Conservation (phyloP, 2,888 invertebrate genomes). For the Acronicta aceris region DNA sequence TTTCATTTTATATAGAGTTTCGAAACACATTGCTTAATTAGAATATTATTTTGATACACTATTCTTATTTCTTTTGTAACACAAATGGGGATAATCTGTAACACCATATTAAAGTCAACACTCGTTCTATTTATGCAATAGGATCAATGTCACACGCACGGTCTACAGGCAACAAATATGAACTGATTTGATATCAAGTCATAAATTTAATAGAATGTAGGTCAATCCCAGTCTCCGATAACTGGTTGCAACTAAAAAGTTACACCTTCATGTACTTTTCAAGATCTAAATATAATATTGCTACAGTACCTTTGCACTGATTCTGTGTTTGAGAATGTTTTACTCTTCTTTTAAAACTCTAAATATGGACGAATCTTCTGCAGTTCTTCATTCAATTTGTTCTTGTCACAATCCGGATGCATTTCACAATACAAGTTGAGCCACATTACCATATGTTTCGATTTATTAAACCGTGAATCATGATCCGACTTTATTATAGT, state of each 20-base stretch:
- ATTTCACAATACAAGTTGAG: constrained; percentile 67
- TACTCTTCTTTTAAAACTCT: constrained; percentile 16
- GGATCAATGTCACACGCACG: constrained; percentile 11
- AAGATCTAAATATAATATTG: no score
- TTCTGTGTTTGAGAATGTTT: no score
- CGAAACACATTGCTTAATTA: constrained; percentile 24
- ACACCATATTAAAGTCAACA: constrained; percentile 5
- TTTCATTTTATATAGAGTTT: constrained; percentile 11
- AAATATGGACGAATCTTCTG: constrained; percentile 59
- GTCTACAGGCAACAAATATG: constrained; percentile 8
- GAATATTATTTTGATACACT: constrained; percentile 12
- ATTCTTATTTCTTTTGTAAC: background rate
- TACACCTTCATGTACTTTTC: background rate
- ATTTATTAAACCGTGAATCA: constrained; percentile 59
- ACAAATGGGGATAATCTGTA: background rate
- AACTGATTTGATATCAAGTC: constrained; percentile 28
- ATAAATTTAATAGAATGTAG: constrained; percentile 17
- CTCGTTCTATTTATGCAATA: background rate
- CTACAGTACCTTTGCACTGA: no score
- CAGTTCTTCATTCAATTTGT: constrained; percentile 64
- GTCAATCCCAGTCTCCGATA: constrained; percentile 18
- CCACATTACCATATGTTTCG: constrained; percentile 67
- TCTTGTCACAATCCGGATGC: constrained; percentile 67
- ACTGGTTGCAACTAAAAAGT: background rate
- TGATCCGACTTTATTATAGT: constrained; percentile 63